A percentile compares a stretch with the other conserved stretches of the same genome.
These are phyloP conservation scores for Puma concolor DNA, from an alignment of 2,113 vertebrate species.

Conservation along the genomic window DNA sequence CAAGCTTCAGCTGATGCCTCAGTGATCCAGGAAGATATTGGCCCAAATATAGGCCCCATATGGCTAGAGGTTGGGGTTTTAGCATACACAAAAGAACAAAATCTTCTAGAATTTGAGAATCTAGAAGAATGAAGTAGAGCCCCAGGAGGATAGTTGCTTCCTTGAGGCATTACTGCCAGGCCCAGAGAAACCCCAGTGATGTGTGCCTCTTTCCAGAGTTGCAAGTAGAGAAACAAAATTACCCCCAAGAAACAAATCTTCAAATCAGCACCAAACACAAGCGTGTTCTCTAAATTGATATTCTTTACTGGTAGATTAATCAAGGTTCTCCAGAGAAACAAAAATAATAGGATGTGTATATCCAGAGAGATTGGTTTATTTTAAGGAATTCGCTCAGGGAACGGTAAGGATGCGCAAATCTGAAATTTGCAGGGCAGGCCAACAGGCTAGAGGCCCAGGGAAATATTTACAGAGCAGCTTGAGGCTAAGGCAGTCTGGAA, in stretches of 20 bases:
- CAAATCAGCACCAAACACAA: neutral
- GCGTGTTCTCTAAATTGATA: neutral
- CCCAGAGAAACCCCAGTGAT: neutral
- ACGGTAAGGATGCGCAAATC: neutral
- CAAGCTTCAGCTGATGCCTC: neutral
- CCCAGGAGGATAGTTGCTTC: neutral
- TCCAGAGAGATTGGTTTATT: neutral
- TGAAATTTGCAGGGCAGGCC: neutral
- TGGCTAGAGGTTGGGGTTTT: neutral
- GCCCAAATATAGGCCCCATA: neutral
- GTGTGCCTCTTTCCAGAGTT: neutral
- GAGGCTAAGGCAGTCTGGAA: neutral
- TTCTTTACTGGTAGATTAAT: neutral
- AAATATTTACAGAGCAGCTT: neutral
- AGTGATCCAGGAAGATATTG: neutral
- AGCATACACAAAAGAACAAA: neutral
- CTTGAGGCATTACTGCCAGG: neutral
- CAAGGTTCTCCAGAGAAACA: neutral
- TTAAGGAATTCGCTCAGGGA: neutral
- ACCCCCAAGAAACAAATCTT: neutral
- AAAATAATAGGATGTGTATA: neutral
- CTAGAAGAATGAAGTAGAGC: neutral
- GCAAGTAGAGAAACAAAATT: neutral
- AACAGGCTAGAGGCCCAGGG: neutral
- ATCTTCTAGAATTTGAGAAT: neutral